Evolutionary conservation across 2,888 invertebrate species (phyloP), one percentile per base, ranked within the genome.

Genomic region (Ashinkailepas kermadecensis): DNA sequence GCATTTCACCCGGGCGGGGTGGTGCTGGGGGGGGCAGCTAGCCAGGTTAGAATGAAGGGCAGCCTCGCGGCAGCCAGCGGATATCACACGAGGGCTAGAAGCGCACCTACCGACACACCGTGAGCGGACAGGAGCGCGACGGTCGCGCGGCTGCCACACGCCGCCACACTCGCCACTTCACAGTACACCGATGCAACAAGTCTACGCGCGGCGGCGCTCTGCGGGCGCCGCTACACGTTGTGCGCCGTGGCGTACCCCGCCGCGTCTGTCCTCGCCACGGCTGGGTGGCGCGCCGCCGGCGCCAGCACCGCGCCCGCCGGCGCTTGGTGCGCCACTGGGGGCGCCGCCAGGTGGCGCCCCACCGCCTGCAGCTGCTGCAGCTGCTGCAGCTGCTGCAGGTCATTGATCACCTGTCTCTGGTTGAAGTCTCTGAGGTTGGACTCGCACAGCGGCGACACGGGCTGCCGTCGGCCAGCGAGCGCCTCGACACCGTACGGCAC

Each of bases 341-440:
- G 39, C 4, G 39, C 59, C 4, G 56, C 74, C 74, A 54, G 54
- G 10, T 56, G 74, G 23, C 74, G 74, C 56, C 23, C 74, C 9
- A 56, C 74, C 18, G 56, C 74, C 70, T 70, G 70, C 70, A 70
- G 39, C 39, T 25, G 39, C 70, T 70, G 70, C 81, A 10, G 81
- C 57, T 83, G 83, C 80, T 84, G 83, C 54, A 84, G 83, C 80
- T 84, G 84, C 62, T 83, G 83, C 80, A 84, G 81, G 82, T 84
- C 84, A 39, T 83, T 58, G 59, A 83, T 83, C 80, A 83, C 80
- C 81, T 84, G 84, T 25, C 82, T 83, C 78, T 83, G 83, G 78
- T 84, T 83, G 83, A 83, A 84, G 80, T 83, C 83, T 25, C 84
- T 80, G 56, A 84, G 81, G 79, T 84, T 84, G 39, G 83, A 83